These are phyloP conservation scores for Plagodis dolabraria DNA, from an alignment of 2,888 invertebrate genomes.

Conservation along the genomic window DNA sequence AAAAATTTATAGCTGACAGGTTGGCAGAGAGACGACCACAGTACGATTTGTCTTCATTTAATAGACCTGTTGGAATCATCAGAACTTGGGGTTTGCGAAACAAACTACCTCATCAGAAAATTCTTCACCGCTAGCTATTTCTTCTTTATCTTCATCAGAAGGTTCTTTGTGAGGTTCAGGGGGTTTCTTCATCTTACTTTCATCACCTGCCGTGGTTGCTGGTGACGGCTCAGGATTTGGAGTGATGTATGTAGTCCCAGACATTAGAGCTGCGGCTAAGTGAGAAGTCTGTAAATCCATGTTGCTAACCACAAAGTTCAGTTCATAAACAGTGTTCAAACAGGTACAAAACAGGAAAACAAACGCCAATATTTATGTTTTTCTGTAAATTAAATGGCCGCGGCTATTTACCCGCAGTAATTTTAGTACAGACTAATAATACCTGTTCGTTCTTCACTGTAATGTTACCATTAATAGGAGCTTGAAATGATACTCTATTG, in stretches of 20 bases:
- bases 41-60: background rate
- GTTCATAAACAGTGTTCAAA: too few relatives aligned
- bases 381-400: too few relatives aligned
- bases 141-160: conserved; percentile 74
- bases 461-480: too few relatives aligned
- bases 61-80: background rate
- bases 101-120: conserved; percentile 73
- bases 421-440: too few relatives aligned
- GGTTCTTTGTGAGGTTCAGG: conserved; percentile 57
- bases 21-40: background rate
- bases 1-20: too few relatives aligned
- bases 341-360: background rate
- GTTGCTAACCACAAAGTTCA: background rate
- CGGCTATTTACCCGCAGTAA: too few relatives aligned
- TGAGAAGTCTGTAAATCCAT: conserved; percentile 81
- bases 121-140: conserved; percentile 75
- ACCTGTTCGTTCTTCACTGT: too few relatives aligned
- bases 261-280: conserved; percentile 78
- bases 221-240: conserved; percentile 38
- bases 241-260: conserved; percentile 61
- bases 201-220: conserved; percentile 44
- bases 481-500: too few relatives aligned
- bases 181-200: conserved; percentile 60
- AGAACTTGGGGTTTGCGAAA: background rate
- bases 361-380: background rate